Percentiles rank a stretch among this genome's conserved stretches.
Conservation (phyloP, 2,113 vertebrate species). For the Dasypus novemcinctus region DNA sequence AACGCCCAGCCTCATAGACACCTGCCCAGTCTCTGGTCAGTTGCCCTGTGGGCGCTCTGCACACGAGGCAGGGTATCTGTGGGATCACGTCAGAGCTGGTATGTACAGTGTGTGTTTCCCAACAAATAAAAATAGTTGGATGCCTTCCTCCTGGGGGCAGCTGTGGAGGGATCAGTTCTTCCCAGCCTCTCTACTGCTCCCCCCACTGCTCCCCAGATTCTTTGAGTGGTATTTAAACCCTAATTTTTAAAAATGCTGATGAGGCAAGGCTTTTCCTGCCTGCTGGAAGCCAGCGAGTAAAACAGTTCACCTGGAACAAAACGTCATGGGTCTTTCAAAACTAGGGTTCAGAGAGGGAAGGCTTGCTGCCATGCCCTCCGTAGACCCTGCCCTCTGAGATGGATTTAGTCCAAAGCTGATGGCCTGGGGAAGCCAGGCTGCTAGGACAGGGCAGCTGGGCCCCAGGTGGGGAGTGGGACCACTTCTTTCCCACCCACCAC, state of each 20-base stretch:
- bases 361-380: not conserved
- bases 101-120: not conserved
- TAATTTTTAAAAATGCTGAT: not conserved
- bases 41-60: not conserved
- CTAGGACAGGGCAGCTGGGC: not conserved
- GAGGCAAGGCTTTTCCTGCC: not conserved
- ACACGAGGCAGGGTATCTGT: accelerated
- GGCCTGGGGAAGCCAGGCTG: not conserved
- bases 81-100: not conserved
- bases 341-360: not conserved
- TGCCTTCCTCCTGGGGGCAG: not conserved
- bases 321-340: not conserved
- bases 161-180: not conserved
- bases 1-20: not conserved
- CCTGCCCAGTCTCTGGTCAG: not conserved
- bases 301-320: accelerated
- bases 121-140: not conserved
- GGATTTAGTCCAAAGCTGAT: not conserved
- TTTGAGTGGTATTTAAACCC: not conserved
- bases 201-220: not conserved
- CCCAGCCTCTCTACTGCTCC: not conserved
- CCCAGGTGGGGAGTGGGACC: not conserved
- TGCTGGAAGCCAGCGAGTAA: not conserved
- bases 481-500: accelerated
- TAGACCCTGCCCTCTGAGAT: not conserved